Evolutionary conservation across 2,888 invertebrate species (phyloP), one percentile per base, ranked within the genome.

Genomic region (Ichneumoninae sp.): DNA sequence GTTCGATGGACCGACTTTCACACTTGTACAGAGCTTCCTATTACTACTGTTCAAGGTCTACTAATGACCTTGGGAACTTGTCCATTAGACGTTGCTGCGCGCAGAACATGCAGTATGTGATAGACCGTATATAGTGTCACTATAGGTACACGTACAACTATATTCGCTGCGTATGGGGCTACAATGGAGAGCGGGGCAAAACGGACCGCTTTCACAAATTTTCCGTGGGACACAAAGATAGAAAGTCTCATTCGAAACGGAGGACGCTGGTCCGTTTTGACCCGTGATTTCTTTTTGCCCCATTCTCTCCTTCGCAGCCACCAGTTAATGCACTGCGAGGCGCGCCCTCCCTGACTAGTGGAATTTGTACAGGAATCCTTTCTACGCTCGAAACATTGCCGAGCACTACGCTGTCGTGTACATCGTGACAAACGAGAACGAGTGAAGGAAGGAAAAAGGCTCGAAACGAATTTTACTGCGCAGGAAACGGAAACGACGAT

Each of bases 11-110:
- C 0, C 26, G 57, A 8, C 57, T 57, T 26, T 22, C 13, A 57
- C 26, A 26, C 57, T 26, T 26, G 57, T 0, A 57, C 57, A 13
- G 47, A 60, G 33, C 33, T 44, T 65, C 16, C 4, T 47, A 10
- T 50, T 69, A 26, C 26, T 33, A 40, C 10, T 3, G 68, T 13
- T 36, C 26, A 19, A 40, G 19, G 68, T n/a, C 30, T 33, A 7
- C 57, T 44, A 47, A 69, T 44, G 30, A 54, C 30, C 44, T 57
- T 69, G 30, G 3, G 19, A 68, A 76, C 30, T 68, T 68, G 47
- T 40, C 54, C 77, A 60, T 77, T 77, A 60, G 57, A 13, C 22
- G 26, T 57, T 4, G 57, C 57, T 13, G 10, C 13, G 13, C 26
- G 57, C 26, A 26, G 10, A 57, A 13, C 57, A 22, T 3, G 26